phyloP scores from a whole-genome alignment of 2,797 vertebrate species.

The Periophthalmus magnuspinnatus region DNA sequence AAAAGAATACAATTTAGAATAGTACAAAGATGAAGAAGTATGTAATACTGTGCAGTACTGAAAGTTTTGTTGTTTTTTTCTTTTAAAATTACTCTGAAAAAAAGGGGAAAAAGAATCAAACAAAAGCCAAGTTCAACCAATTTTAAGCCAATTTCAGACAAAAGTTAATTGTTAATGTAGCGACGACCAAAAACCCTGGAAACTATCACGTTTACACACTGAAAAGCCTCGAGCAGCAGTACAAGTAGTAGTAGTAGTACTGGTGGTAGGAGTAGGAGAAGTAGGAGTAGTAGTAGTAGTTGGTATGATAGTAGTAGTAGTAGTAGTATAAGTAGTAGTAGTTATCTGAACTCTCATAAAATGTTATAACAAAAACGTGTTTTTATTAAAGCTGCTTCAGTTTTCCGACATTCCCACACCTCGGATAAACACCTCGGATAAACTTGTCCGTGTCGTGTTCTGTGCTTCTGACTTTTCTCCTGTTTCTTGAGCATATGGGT shows the following conservation, averaged over 20 bases:
- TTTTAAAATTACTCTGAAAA: neutral
- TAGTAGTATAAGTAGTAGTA: neutral
- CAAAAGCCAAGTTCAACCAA: too few relatives aligned
- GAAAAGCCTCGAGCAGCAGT: too few relatives aligned
- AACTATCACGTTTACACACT: too few relatives aligned
- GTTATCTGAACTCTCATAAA: neutral
- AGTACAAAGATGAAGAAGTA: conserved; percentile 17
- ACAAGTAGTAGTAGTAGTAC: too few relatives aligned
- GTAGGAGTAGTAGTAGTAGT: neutral
- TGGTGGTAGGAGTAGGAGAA: neutral
- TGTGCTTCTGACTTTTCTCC: neutral
- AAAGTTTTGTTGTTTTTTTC: neutral
- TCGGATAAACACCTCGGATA: neutral
- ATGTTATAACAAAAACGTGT: neutral
- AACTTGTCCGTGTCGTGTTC: neutral
- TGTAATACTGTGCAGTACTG: conserved; percentile 5
- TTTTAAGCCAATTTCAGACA: too few relatives aligned
- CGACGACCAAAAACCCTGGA: too few relatives aligned
- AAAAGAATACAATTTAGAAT: neutral
- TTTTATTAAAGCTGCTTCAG: too few relatives aligned
- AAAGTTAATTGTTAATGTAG: too few relatives aligned
- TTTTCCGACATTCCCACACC: neutral
- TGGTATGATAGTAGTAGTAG: neutral
- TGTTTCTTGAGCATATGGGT: conserved; percentile 51
- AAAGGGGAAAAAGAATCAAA: neutral